Conservation (phyloP, 1,140 invertebrate species). For the Bathynomus jamesi region DNA sequence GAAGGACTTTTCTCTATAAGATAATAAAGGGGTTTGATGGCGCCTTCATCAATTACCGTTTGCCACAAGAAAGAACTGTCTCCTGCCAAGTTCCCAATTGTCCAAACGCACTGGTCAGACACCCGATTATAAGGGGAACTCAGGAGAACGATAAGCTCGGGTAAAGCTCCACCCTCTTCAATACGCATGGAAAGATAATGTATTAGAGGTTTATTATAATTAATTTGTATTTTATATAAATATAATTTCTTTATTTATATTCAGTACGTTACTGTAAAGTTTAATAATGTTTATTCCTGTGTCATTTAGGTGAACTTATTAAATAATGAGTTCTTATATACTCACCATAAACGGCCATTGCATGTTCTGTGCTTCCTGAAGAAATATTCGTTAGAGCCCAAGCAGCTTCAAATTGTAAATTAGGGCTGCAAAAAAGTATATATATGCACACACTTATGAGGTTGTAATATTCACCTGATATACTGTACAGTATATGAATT, state of each 20-base stretch:
- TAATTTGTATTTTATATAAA: too few species aligned
- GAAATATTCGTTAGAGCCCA: conserved; percentile 99
- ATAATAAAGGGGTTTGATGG: neutral
- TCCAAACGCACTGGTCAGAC: neutral
- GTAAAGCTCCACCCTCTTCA: conserved; percentile 1
- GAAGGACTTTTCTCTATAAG: neutral
- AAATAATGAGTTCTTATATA: too few species aligned
- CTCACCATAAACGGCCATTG: conserved; percentile 71
- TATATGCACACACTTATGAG: neutral
- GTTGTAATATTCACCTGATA: too few species aligned
- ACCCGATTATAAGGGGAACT: neutral
- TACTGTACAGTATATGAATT: too few species aligned
- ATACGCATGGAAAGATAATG: too few species aligned
- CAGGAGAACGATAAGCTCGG: conserved; percentile 13
- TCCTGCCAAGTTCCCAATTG: conserved; percentile 4
- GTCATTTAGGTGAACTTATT: too few species aligned
- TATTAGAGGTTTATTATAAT: too few species aligned
- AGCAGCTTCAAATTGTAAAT: conserved; percentile 91
- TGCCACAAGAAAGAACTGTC: conserved; percentile 5
- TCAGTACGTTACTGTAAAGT: too few species aligned
- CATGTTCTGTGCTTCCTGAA: conserved; percentile 85
- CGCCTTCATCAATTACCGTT: neutral
- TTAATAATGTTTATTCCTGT: too few species aligned
- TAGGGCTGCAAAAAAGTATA: conserved; percentile 50
- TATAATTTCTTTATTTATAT: too few species aligned